Evolutionary conservation across 2,797 vertebrate genomes (phyloP).

Genomic region (Crocidura indochinensis): DNA sequence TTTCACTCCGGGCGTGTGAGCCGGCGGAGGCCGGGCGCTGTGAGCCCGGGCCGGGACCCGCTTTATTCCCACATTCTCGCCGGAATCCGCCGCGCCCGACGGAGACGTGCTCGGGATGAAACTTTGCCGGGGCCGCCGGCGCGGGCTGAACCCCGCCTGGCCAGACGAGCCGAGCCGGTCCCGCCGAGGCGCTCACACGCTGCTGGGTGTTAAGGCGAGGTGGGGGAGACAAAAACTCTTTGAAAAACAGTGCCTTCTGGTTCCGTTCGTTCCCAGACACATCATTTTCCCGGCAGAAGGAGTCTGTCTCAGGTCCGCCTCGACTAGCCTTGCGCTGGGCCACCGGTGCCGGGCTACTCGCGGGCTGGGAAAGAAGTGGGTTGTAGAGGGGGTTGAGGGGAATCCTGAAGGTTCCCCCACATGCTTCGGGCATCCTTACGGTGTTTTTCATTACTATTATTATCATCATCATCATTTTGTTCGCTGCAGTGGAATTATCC

Average conservation of each 20-base stretch:
- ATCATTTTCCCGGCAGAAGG: not conserved
- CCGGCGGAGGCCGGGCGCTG: conserved; percentile 67
- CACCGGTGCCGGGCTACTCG: not conserved
- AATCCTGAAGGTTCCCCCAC: not conserved
- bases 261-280: not conserved
- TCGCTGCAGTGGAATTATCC: conserved; percentile 64
- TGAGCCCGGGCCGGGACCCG: too few relatives aligned
- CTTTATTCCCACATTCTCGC: too few relatives aligned
- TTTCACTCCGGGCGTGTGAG: conserved; percentile 85
- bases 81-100: too few relatives aligned
- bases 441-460: not conserved
- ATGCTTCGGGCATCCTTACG: conserved; percentile 43
- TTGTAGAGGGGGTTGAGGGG: not conserved
- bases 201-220: conserved; percentile 52
- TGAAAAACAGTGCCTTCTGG: conserved; percentile 67
- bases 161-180: too few relatives aligned
- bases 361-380: too few relatives aligned
- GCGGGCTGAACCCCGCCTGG: too few relatives aligned
- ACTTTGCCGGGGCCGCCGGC: too few relatives aligned
- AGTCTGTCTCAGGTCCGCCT: not conserved
- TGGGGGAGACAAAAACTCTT: conserved; percentile 56
- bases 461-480: conserved; percentile 48
- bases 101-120: too few relatives aligned
- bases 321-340: too few relatives aligned
- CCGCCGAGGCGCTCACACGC: conserved; percentile 27